Evolutionary conservation across 2,797 vertebrate genomes (phyloP).

Genomic region (Platyrinchus mystaceus): DNA sequence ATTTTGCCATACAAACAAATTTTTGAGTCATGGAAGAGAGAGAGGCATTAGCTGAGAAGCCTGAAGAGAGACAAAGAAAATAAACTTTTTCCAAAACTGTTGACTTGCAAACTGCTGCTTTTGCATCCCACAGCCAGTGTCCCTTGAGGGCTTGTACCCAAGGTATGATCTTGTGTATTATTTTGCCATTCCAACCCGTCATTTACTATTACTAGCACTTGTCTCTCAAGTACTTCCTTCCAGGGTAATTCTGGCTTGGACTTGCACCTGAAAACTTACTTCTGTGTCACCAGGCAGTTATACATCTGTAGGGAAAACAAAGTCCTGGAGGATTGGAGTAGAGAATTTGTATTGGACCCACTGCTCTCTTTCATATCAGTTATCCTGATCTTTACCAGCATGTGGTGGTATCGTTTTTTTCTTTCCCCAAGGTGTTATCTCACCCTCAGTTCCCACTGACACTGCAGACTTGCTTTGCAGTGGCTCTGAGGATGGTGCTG

Average conservation of each 20-base stretch:
- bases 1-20: not conserved
- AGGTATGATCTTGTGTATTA: not conserved
- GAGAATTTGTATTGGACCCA: not conserved
- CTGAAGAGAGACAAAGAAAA: not conserved
- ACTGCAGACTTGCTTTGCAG: not conserved
- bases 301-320: not conserved
- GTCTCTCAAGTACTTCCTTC: not conserved
- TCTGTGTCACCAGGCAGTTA: not conserved
- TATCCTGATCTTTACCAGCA: not conserved
- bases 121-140: not conserved
- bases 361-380: not conserved
- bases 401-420: not conserved
- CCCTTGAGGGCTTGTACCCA: not conserved
- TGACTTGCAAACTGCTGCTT: not conserved
- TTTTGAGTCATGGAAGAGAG: not conserved
- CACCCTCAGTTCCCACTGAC: not conserved
- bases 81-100: not conserved
- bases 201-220: not conserved
- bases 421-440: not conserved
- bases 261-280: not conserved
- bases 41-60: not conserved
- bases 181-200: not conserved
- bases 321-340: not conserved
- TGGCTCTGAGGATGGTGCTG: not conserved
- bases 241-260: not conserved